Percentiles rank a stretch among this genome's conserved stretches.
Conservation (phyloP, 2,888 invertebrate species). For the Cenopis cana region DNA sequence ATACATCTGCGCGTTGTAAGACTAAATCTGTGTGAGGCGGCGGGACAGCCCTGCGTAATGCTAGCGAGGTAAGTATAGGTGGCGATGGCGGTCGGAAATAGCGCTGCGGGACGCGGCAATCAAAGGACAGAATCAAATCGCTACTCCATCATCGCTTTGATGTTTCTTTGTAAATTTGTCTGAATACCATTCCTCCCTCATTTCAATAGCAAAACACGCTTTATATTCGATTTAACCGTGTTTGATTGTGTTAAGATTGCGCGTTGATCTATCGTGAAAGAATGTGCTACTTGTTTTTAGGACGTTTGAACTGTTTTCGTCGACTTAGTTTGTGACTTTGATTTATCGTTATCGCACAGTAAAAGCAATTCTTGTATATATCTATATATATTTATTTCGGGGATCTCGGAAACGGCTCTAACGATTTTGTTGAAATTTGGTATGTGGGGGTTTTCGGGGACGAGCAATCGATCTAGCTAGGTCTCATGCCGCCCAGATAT, state of each 20-base stretch:
- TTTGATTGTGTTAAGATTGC: conserved; percentile 45
- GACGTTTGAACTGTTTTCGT: conserved; percentile 26
- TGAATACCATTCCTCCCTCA: conserved; percentile 53
- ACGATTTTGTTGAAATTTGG: too few species aligned
- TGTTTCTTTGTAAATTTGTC: conserved; percentile 72
- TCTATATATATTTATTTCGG: too few species aligned
- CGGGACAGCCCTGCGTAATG: conserved; percentile 37
- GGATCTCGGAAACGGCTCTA: too few species aligned
- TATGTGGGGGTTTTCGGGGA: too few species aligned
- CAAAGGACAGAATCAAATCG: conserved; percentile 77
- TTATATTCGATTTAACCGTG: conserved; percentile 45
- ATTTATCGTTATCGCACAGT: conserved; percentile 17
- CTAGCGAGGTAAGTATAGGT: conserved; percentile 34
- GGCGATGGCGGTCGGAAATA: conserved; percentile 59
- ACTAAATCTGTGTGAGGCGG: conserved; percentile 3
- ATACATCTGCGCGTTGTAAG: conserved; percentile 23
- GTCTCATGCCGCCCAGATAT: too few species aligned
- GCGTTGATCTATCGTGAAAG: conserved; percentile 27
- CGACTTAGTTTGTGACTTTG: conserved; percentile 23
- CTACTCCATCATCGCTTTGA: conserved; percentile 70
- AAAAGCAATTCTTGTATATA: too few species aligned
- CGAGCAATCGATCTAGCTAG: too few species aligned
- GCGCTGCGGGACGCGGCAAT: conserved; percentile 68
- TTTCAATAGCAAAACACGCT: conserved; percentile 44
- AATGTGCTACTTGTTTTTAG: conserved; percentile 26